These are phyloP conservation scores for Mareca penelope DNA, from an alignment of 2,797 vertebrate genomes.

Conservation along the genomic window DNA sequence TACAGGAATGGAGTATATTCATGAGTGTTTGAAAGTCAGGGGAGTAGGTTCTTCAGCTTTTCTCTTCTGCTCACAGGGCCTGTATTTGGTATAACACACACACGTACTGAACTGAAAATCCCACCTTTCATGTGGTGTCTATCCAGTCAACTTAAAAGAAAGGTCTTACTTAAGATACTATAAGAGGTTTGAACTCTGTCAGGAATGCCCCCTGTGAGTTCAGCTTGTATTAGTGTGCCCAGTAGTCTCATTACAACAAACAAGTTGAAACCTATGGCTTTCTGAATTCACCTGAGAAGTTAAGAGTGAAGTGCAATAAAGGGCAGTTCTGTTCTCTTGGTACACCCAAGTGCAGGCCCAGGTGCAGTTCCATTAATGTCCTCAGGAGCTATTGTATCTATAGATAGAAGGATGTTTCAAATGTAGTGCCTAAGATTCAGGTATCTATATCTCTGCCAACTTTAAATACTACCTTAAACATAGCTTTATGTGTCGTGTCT, in stretches of 20 bases:
- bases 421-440: conserved; percentile 14
- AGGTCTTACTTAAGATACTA: conserved; percentile 16
- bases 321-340: neutral
- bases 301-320: conserved; percentile 3
- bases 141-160: neutral
- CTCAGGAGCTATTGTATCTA: conserved; percentile 22
- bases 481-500: neutral
- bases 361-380: neutral
- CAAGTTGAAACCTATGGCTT: neutral
- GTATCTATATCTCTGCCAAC: neutral
- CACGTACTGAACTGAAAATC: neutral
- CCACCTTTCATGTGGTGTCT: neutral
- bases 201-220: conserved; percentile 5
- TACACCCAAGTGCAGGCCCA: neutral
- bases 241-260: conserved; percentile 37
- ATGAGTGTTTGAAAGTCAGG: neutral
- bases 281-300: conserved; percentile 22
- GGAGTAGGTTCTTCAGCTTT: neutral
- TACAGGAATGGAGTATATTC: conserved; percentile 6
- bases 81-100: neutral
- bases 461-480: conserved; percentile 21
- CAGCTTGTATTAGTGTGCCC: neutral
- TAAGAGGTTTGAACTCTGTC: conserved; percentile 26
- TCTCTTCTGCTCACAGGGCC: neutral
- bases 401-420: conserved; percentile 37